These are phyloP conservation scores for Ceyx erithaca DNA, from an alignment of 2,797 vertebrate species.

Conservation along the genomic window DNA sequence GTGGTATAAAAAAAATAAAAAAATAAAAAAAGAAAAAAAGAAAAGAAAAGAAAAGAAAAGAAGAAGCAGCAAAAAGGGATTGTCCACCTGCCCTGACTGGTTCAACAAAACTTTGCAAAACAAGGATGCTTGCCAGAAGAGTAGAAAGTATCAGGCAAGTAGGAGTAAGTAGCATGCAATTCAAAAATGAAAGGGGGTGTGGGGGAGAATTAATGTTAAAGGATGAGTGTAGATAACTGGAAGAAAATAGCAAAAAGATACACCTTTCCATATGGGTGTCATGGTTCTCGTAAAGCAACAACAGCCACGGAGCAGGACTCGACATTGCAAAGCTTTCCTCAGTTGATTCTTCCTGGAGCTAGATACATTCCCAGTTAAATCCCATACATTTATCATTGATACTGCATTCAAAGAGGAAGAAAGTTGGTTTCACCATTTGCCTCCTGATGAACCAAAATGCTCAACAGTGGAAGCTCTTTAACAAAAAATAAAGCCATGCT, in stretches of 20 bases:
- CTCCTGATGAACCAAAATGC: background rate
- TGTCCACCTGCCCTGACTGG: background rate
- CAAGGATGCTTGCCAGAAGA: background rate
- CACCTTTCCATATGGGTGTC: background rate
- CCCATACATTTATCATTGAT: background rate
- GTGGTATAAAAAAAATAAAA: too few relatives aligned
- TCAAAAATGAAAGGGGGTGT: background rate
- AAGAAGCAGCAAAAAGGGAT: background rate
- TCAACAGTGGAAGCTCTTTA: constrained; percentile 2
- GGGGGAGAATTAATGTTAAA: background rate
- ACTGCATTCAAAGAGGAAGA: background rate
- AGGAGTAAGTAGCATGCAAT: background rate
- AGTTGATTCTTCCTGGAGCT: background rate
- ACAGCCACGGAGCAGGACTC: background rate
- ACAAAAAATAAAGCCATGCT: background rate
- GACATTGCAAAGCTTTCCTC: background rate
- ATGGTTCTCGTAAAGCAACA: background rate
- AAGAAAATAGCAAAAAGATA: background rate
- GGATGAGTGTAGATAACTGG: background rate
- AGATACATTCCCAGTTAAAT: background rate
- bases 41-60: background rate
- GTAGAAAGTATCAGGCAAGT: background rate
- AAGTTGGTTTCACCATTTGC: background rate
- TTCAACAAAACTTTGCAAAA: background rate
- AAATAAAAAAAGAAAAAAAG: too few relatives aligned